Conservation (phyloP, 2,888 invertebrate genomes). For the Sabellastarte sp. region DNA sequence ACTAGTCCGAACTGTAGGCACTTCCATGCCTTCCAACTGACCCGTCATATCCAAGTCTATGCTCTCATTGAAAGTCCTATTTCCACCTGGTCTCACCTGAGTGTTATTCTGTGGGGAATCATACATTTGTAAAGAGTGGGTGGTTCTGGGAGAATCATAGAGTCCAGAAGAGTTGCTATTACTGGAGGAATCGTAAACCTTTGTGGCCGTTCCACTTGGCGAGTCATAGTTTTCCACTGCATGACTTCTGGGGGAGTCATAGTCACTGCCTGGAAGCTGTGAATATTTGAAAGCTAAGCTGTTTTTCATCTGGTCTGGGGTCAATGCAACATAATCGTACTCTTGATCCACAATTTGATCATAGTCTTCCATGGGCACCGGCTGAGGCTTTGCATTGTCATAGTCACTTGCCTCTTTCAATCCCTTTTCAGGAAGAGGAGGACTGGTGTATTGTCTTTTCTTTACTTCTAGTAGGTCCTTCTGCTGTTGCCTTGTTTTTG, state of each 20-base stretch:
- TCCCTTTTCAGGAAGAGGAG: not conserved
- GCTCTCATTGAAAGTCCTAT: too few species aligned
- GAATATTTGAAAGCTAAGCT: not conserved
- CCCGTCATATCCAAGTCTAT: not conserved
- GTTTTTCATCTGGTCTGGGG: not conserved
- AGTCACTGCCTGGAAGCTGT: not conserved
- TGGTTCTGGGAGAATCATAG: too few species aligned
- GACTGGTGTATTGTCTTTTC: not conserved
- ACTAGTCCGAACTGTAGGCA: conserved; percentile 10
- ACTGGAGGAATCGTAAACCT: not conserved
- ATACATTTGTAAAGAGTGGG: too few species aligned
- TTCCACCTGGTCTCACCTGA: too few species aligned
- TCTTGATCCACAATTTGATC: conserved; percentile 17
- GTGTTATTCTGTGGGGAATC: too few species aligned
- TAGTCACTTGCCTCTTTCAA: conserved; percentile 28
- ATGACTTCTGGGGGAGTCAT: not conserved
- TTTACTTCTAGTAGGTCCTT: too few species aligned
- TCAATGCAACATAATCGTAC: not conserved
- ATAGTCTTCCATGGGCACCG: conserved; percentile 72
- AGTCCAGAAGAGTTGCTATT: not conserved
- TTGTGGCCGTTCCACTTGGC: not conserved
- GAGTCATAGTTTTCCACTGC: not conserved
- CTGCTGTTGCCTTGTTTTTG: not conserved
- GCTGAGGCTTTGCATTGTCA: conserved; percentile 59
- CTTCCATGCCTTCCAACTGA: not conserved